Percentiles rank a stretch among this genome's conserved stretches.
Evolutionary conservation across 2,113 vertebrate genomes (phyloP).

Genomic region (Ploceus nigricollis): DNA sequence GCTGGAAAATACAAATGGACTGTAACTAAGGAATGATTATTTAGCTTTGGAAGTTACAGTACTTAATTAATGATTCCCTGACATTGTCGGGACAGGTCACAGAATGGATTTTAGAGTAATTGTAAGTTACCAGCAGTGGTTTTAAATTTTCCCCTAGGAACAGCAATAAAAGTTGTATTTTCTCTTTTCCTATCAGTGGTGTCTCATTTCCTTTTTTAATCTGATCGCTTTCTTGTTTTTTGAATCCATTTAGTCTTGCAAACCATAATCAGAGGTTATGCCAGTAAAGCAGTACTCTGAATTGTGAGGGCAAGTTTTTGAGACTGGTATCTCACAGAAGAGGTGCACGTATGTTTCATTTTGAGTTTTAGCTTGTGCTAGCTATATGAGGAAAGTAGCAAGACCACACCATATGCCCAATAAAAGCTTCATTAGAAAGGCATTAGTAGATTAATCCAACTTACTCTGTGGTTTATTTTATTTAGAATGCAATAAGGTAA

Average conservation of each 20-base stretch:
- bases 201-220: neutral
- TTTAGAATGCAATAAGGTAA: slow-evolving; percentile 71
- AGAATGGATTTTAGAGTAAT: neutral
- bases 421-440: slow-evolving; percentile 75
- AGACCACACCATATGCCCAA: slow-evolving; percentile 68
- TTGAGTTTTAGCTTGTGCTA: slow-evolving; percentile 28
- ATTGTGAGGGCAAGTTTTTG: neutral
- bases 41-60: neutral
- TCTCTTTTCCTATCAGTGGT: neutral
- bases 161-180: neutral
- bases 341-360: neutral
- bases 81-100: neutral
- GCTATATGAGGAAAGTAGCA: slow-evolving; percentile 39
- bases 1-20: neutral
- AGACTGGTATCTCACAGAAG: neutral
- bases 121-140: neutral
- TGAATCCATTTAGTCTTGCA: neutral
- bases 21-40: neutral
- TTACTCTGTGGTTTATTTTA: slow-evolving; percentile 67
- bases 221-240: neutral
- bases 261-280: neutral
- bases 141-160: neutral
- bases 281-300: neutral
- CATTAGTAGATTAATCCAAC: slow-evolving; percentile 73
- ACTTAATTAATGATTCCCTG: neutral